Conservation (phyloP, 2,113 vertebrate species). For the Globicephala melas region DNA sequence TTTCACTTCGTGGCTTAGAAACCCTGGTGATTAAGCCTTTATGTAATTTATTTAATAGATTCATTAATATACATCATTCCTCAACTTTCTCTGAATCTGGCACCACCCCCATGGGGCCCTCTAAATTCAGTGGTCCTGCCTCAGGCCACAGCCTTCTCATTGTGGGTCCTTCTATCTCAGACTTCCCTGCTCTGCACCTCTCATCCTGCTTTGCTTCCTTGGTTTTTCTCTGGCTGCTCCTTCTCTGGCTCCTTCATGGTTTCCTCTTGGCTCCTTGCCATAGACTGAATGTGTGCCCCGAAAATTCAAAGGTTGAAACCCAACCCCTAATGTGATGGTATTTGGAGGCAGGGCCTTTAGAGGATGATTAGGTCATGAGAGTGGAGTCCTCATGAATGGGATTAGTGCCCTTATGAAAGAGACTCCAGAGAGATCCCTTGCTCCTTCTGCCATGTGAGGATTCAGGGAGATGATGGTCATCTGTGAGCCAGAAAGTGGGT, state of each 20-base stretch:
- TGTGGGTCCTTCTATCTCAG: neutral
- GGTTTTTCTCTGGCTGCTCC: neutral
- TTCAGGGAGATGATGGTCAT: neutral
- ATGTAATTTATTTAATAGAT: neutral
- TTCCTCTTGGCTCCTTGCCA: neutral
- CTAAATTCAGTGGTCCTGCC: neutral
- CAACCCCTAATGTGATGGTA: neutral
- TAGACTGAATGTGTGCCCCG: neutral
- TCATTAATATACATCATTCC: neutral
- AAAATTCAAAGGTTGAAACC: neutral
- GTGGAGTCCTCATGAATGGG: neutral
- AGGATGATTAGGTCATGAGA: neutral
- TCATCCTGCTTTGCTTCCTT: neutral
- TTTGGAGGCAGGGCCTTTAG: neutral
- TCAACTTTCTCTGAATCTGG: neutral
- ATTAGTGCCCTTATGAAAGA: neutral
- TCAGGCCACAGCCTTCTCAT: neutral
- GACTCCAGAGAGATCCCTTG: too few species aligned
- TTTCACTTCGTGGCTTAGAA: neutral
- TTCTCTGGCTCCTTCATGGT: neutral
- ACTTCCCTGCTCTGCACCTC: neutral
- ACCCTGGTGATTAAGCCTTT: neutral
- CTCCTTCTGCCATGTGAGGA: neutral
- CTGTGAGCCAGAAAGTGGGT: neutral
- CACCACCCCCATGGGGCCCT: neutral